Percentiles rank a stretch among this genome's conserved stretches.
phyloP scores from a whole-genome alignment of 2,888 invertebrate genomes.

The Tenodera sinensis region DNA sequence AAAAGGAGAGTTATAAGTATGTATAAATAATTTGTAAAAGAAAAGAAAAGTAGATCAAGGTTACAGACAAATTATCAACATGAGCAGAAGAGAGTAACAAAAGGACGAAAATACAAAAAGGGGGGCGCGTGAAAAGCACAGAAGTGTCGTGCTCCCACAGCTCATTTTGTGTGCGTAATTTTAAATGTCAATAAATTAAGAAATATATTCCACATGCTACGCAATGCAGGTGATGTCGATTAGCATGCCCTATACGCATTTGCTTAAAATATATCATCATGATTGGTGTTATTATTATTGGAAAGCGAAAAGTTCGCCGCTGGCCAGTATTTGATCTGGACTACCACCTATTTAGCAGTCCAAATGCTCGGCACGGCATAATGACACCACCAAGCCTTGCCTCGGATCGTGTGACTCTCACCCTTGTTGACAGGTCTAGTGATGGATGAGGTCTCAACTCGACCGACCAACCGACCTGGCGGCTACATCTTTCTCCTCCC shows the following conservation, averaged over 20 bases:
- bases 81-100: too few relatives aligned
- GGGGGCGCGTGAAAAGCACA: too few relatives aligned
- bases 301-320: neutral
- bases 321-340: neutral
- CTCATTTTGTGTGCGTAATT: neutral
- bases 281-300: neutral
- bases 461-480: neutral
- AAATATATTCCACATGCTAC: neutral
- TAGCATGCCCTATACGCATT: neutral
- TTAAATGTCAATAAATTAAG: neutral
- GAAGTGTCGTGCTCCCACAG: too few relatives aligned
- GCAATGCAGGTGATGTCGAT: neutral
- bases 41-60: too few relatives aligned
- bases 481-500: neutral
- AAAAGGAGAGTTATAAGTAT: too few relatives aligned
- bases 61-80: too few relatives aligned
- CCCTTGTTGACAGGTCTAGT: slow-evolving; percentile 4
- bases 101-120: too few relatives aligned
- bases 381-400: neutral
- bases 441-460: slow-evolving; percentile 12
- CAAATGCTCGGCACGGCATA: slow-evolving; percentile 6
- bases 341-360: slow-evolving; percentile 12
- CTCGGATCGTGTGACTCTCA: neutral
- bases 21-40: too few relatives aligned
- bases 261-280: neutral